Evolutionary conservation across 2,797 vertebrate genomes (phyloP), one percentile per base, ranked within the genome.

Genomic region (Toxotes lorentzi): DNA sequence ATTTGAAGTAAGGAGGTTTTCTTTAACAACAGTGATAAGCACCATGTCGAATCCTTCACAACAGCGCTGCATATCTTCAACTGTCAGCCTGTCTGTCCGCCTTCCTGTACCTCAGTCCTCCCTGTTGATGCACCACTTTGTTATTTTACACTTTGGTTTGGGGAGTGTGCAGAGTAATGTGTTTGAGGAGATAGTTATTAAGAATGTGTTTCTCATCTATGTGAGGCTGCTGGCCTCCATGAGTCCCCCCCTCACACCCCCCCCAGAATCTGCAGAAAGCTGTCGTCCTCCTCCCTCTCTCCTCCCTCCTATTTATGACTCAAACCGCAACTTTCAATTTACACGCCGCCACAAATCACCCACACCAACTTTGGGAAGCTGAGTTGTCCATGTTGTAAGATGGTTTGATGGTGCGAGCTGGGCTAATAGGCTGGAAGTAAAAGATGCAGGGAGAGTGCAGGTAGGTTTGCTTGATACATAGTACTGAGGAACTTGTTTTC

Each of bases 251-350:
- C n/a, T n/a, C n/a, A n/a, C n/a, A n/a, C n/a, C n/a, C 59, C 43
- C 45, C 27, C 19, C 7, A 7, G 48, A 63, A 76, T 78, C 70
- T 85, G 76, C 86, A 68, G 73, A 63, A 67, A 5, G 65, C 87
- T 87, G 78, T 87, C 83, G 24, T 87, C 86, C 21, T 91, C 27
- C 27, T 30, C 27, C 27, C 27, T 30, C 27, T 30, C 79, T 71
- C 80, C 63, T 78, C 63, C 38, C 53, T 70, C 68, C 83, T 88
- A 83, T 94, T 94, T 92, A 93, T 81, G 86, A 91, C 89, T 91
- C 90, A 76, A 64, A 59, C 77, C 35, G 73, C 85, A 87, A 89
- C 91, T 91, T 92, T 85, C 88, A 93, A 91, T 94, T 93, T 92
- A 89, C 81, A 78, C 88, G 27, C 23, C 1, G 38, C 79, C 64